phyloP scores from a whole-genome alignment of 92 coral and sea anemone genomes.

The Bergia puertoricense region DNA sequence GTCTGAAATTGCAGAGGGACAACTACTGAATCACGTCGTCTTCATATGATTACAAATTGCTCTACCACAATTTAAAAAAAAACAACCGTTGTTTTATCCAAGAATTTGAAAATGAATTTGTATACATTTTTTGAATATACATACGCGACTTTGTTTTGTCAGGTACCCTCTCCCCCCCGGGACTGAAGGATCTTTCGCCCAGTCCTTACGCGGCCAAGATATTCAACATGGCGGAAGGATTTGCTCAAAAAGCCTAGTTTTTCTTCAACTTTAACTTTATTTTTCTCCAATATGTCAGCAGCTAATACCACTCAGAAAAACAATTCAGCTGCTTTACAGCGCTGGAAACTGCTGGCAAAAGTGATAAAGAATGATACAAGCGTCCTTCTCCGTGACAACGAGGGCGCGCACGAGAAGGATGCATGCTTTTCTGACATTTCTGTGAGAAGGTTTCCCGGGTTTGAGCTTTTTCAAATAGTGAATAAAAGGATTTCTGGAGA shows the following conservation, averaged over 20 bases:
- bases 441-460: constrained; percentile 79
- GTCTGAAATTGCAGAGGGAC: background rate
- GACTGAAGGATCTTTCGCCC: background rate
- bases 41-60: background rate
- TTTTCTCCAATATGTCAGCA: constrained; percentile 7
- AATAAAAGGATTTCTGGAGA: background rate
- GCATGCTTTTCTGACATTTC: constrained; percentile 42
- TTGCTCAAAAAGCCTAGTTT: background rate
- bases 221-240: constrained; percentile 26
- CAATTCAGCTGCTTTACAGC: constrained; percentile 25
- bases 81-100: no score
- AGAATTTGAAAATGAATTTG: background rate
- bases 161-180: background rate
- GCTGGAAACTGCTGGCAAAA: constrained; percentile 78
- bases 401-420: constrained; percentile 3
- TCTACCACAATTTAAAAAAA: background rate
- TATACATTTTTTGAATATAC: no score
- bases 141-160: no score
- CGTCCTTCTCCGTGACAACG: background rate
- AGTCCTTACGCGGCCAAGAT: constrained; percentile 7
- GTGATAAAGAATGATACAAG: constrained; percentile 55
- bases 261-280: no score
- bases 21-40: background rate
- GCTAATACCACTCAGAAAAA: background rate
- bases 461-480: constrained; percentile 55